phyloP scores from a whole-genome alignment of 1,140 invertebrate species.

The Drosophila busckii region DNA sequence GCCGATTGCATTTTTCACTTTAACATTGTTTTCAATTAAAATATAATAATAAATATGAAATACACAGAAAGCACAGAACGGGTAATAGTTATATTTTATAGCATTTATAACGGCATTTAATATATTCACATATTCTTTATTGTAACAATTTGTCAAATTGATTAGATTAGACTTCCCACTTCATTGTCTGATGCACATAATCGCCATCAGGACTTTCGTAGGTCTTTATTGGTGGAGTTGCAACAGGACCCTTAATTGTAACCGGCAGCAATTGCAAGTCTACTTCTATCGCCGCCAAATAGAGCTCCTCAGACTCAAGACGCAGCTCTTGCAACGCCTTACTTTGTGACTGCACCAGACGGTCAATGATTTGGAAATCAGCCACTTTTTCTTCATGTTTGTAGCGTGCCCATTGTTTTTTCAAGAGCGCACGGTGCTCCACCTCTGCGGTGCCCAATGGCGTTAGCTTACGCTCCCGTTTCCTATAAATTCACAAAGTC shows the following conservation, averaged over 20 bases:
- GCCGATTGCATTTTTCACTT: conserved; percentile 26
- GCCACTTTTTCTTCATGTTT: conserved; percentile 82
- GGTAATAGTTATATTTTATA: not conserved
- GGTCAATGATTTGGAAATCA: conserved; percentile 85
- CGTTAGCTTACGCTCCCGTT: conserved; percentile 79
- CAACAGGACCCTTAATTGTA: conserved; percentile 83
- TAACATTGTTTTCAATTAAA: conserved; percentile 39
- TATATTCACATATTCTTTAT: too few relatives aligned
- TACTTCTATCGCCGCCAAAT: conserved; percentile 88
- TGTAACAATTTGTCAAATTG: too few relatives aligned
- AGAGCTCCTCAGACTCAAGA: conserved; percentile 89
- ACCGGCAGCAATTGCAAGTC: conserved; percentile 86
- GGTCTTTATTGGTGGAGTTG: conserved; percentile 88
- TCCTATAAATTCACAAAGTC: conserved; percentile 75
- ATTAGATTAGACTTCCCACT: conserved; percentile 83
- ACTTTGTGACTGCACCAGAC: conserved; percentile 84
- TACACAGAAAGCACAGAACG: conserved; percentile 21
- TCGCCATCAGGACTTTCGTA: conserved; percentile 91
- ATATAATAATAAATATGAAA: conserved; percentile 54
- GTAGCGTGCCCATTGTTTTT: conserved; percentile 87
- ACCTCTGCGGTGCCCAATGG: conserved; percentile 79
- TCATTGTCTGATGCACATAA: conserved; percentile 89
- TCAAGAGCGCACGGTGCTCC: conserved; percentile 81
- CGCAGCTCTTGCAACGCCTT: conserved; percentile 88
- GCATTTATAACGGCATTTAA: too few relatives aligned